phyloP scores from a whole-genome alignment of 2,888 invertebrate species.

The Ligdia adustata region DNA sequence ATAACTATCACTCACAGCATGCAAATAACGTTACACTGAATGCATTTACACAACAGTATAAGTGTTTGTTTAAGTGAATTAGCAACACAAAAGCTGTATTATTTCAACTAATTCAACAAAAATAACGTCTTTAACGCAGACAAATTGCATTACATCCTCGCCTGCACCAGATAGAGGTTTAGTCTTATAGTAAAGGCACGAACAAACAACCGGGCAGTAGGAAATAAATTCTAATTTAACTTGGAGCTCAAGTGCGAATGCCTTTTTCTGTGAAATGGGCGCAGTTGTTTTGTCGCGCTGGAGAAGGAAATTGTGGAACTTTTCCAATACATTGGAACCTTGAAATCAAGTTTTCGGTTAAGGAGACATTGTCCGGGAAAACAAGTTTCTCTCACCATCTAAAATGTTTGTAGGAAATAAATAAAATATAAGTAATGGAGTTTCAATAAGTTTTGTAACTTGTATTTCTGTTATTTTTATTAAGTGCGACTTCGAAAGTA shows the following conservation, averaged over 20 bases:
- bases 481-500: too few relatives aligned
- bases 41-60: too few relatives aligned
- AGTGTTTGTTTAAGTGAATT: too few relatives aligned
- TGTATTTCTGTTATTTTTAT: too few relatives aligned
- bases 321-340: slow-evolving; percentile 30
- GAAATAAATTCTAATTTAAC: slow-evolving; percentile 38
- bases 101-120: background rate
- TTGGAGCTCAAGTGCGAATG: slow-evolving; percentile 27
- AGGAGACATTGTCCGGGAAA: slow-evolving; percentile 11
- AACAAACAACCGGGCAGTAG: slow-evolving; percentile 18
- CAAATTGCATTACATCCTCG: slow-evolving; percentile 27
- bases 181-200: slow-evolving; percentile 25
- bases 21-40: too few relatives aligned
- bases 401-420: background rate
- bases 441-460: background rate
- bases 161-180: slow-evolving; percentile 30
- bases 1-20: too few relatives aligned
- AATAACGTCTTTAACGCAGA: slow-evolving; percentile 14
- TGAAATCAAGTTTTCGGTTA: slow-evolving; percentile 25
- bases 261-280: slow-evolving; percentile 24
- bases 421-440: background rate
- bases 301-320: slow-evolving; percentile 25
- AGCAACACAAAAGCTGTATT: too few relatives aligned
- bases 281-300: slow-evolving; percentile 21
- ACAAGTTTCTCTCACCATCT: slow-evolving; percentile 11